Conservation (phyloP, 2,113 vertebrate species). For the Microcebus murinus region DNA sequence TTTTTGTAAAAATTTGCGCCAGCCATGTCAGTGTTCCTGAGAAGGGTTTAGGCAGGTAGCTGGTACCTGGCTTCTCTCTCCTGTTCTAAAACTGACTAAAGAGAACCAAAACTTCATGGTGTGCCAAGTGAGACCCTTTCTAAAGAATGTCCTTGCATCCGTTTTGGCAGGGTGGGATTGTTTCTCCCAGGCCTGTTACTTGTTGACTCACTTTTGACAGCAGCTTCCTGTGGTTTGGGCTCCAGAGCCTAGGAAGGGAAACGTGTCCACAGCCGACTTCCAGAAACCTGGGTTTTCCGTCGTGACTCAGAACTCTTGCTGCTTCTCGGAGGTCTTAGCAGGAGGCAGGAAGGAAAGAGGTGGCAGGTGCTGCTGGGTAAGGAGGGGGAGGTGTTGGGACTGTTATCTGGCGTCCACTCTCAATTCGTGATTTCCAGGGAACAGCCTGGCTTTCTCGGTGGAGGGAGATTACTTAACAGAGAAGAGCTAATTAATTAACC, state of each 20-base stretch:
- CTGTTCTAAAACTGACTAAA: not conserved
- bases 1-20: not conserved
- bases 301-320: not conserved
- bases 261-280: not conserved
- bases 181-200: not conserved
- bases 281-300: not conserved
- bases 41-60: not conserved
- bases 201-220: not conserved
- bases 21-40: not conserved
- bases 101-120: not conserved
- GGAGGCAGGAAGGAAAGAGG: not conserved
- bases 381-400: not conserved
- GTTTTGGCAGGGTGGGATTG: not conserved
- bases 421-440: not conserved
- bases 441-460: not conserved
- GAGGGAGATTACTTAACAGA: not conserved
- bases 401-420: not conserved
- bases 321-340: not conserved
- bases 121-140: not conserved
- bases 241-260: not conserved
- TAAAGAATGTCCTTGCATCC: not conserved
- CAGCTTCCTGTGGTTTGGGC: not conserved
- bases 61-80: not conserved
- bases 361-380: rapidly evolving
- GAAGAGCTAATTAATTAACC: not conserved